phyloP scores from a whole-genome alignment of 1,140 invertebrate species.

The Pissodes strobi region DNA sequence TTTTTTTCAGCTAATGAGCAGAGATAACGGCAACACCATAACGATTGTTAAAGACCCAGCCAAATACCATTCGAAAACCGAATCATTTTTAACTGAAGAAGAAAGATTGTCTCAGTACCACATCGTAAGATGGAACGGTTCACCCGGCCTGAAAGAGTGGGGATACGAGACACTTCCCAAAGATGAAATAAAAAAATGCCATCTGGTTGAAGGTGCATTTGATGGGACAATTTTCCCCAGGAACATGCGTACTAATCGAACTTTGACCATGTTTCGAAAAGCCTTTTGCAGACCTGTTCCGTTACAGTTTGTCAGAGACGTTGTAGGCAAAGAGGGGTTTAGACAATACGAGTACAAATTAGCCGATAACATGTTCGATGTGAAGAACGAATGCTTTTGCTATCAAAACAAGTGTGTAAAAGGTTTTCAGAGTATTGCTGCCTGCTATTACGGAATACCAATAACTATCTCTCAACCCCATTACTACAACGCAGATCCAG shows the following conservation, averaged over 20 bases:
- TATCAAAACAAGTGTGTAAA: slow-evolving; percentile 60
- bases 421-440: slow-evolving; percentile 68
- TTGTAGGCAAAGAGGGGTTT: slow-evolving; percentile 53
- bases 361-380: slow-evolving; percentile 60
- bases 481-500: slow-evolving; percentile 72
- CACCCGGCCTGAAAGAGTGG: slow-evolving; percentile 65
- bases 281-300: slow-evolving; percentile 70
- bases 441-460: slow-evolving; percentile 77
- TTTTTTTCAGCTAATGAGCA: slow-evolving; percentile 45
- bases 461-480: slow-evolving; percentile 78
- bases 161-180: slow-evolving; percentile 55
- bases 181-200: slow-evolving; percentile 60
- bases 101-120: slow-evolving; percentile 58
- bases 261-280: slow-evolving; percentile 66
- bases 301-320: slow-evolving; percentile 58
- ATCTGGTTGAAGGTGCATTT: slow-evolving; percentile 62
- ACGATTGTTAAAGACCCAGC: slow-evolving; percentile 45
- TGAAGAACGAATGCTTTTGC: slow-evolving; percentile 68
- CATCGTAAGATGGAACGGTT: slow-evolving; percentile 62
- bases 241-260: slow-evolving; percentile 59
- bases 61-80: slow-evolving; percentile 42
- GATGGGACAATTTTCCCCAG: slow-evolving; percentile 67
- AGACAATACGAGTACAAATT: slow-evolving; percentile 59
- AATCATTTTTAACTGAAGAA: slow-evolving; percentile 52
- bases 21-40: slow-evolving; percentile 49